Evolutionary conservation across 2,797 vertebrate genomes (phyloP).

Genomic region (Eutrigla gurnardus): DNA sequence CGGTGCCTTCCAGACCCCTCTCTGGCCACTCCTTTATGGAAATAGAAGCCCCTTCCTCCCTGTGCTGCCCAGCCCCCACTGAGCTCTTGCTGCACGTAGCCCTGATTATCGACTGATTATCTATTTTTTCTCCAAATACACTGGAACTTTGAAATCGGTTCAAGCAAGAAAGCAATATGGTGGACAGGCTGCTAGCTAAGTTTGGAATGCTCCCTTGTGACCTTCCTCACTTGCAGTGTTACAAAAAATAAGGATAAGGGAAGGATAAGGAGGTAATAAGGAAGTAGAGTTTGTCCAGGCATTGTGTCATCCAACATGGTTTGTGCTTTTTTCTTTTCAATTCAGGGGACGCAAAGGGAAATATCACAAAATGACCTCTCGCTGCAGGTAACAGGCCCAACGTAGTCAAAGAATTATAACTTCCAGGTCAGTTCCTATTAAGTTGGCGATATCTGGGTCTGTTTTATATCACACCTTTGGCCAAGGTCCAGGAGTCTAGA

Average conservation of each 20-base stretch:
- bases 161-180: not conserved
- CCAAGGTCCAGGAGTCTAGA: conserved; percentile 30
- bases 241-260: not conserved
- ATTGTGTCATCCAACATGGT: not conserved
- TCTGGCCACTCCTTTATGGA: not conserved
- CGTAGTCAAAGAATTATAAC: conserved; percentile 1
- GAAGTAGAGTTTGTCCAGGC: not conserved
- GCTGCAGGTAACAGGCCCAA: not conserved
- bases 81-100: too few relatives aligned
- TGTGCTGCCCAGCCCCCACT: too few relatives aligned
- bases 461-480: conserved; percentile 20
- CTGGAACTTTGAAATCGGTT: not conserved
- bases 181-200: not conserved
- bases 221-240: not conserved
- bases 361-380: not conserved
- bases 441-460: not conserved
- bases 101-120: too few relatives aligned
- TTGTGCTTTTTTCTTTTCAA: not conserved
- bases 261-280: not conserved
- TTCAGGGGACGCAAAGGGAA: not conserved
- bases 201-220: not conserved
- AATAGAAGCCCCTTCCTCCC: not conserved
- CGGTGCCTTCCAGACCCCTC: not conserved
- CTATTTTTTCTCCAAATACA: not conserved
- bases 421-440: not conserved